Conservation (phyloP, 2,888 invertebrate species). For the Himalopsyche anomala region DNA sequence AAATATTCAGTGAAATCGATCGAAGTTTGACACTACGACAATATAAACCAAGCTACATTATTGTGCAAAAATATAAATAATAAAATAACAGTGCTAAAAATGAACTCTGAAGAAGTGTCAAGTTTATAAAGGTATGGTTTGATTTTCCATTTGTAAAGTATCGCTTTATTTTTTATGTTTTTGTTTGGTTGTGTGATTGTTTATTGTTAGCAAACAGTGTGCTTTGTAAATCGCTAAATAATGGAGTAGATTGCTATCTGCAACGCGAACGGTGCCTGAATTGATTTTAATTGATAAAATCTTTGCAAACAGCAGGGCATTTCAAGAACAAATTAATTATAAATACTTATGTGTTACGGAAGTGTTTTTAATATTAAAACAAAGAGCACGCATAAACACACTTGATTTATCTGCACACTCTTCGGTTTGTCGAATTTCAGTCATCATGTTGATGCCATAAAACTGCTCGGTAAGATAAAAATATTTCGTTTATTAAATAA, state of each 20-base stretch:
- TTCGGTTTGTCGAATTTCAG: too few relatives aligned
- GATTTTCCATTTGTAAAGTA: not conserved
- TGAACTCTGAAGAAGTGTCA: not conserved
- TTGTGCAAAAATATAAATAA: not conserved
- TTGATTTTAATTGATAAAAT: slow-evolving; percentile 34
- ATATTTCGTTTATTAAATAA: too few relatives aligned
- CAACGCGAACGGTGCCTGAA: not conserved
- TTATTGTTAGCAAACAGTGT: slow-evolving; percentile 18
- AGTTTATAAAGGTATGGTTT: slow-evolving; percentile 2
- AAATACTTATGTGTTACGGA: not conserved
- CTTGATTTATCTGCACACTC: too few relatives aligned
- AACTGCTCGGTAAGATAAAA: too few relatives aligned
- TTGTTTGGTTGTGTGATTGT: slow-evolving; percentile 33
- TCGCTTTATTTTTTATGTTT: not conserved
- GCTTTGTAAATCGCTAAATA: slow-evolving; percentile 22
- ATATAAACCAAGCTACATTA: not conserved
- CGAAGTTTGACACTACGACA: slow-evolving; percentile 11
- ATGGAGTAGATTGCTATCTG: slow-evolving; percentile 25
- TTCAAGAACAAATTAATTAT: not conserved
- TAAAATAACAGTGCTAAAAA: not conserved
- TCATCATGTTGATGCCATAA: too few relatives aligned
- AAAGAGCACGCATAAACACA: too few relatives aligned
- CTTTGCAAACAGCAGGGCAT: not conserved
- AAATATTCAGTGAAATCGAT: slow-evolving; percentile 24
- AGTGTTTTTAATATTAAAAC: too few relatives aligned